A percentile compares a stretch with the other conserved stretches of the same genome.
phyloP scores from a whole-genome alignment of 1,140 invertebrate species.

The Hycleus phaleratus region DNA sequence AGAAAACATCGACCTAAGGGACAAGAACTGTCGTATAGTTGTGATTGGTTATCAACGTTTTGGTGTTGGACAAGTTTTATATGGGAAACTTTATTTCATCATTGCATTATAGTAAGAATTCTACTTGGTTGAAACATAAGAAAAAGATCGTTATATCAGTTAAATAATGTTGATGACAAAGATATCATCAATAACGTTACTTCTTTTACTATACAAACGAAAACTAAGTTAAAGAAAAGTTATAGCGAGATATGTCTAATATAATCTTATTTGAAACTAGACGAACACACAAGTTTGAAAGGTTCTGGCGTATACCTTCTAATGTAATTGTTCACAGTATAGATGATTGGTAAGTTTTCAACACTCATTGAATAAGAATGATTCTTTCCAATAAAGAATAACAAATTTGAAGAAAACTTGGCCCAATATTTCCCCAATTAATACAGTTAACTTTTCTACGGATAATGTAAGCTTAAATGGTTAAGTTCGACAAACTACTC shows the following conservation, averaged over 20 bases:
- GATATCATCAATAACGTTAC: neutral
- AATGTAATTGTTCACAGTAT: too few relatives aligned
- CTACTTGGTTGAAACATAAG: neutral
- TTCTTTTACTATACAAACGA: too few relatives aligned
- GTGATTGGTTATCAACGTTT: conserved; percentile 17
- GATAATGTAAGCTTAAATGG: conserved; percentile 11
- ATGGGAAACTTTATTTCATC: conserved; percentile 20
- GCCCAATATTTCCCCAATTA: neutral
- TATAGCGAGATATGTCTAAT: conserved; percentile 13
- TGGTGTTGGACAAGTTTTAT: neutral
- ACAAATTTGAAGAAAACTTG: too few relatives aligned
- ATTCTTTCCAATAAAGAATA: too few relatives aligned
- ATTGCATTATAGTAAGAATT: conserved; percentile 8
- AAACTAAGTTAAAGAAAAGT: conserved; percentile 5
- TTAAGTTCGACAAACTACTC: conserved; percentile 14
- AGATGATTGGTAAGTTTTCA: too few relatives aligned
- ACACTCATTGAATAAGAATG: too few relatives aligned
- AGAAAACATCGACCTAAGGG: conserved; percentile 6
- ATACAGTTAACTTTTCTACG: conserved; percentile 7
- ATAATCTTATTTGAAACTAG: neutral
- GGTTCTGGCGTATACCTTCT: too few relatives aligned
- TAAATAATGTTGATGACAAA: neutral
- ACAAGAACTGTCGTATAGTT: conserved; percentile 11
- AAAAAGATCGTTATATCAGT: conserved; percentile 3
- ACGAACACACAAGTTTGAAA: too few relatives aligned